Base-by-base conservation (phyloP, 2,113 vertebrate species). In the Choloepus hoffmanni region DNA sequence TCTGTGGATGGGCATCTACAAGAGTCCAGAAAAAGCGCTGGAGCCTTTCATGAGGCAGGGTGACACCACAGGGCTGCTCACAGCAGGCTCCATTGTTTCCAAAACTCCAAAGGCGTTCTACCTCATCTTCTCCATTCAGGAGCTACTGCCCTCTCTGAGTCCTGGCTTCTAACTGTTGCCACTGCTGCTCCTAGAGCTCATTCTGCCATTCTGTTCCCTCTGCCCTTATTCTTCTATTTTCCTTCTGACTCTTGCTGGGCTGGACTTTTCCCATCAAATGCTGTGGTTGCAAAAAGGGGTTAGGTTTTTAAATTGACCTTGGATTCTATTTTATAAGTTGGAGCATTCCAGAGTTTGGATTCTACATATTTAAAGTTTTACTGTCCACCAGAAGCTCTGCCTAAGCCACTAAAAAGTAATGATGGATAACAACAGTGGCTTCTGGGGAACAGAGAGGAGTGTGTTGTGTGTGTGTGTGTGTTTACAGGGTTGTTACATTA, bases 141-240 rank as follows among this genome's bases (percentile, higher is more conserved):
- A 85, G 8, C 45, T 9, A 33, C 9, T 2, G 24, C 7, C 70
- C 30, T 40, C 5, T 10, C 19, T 30, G 18, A 21, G 40, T 33
- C 50, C n/a, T 33, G 63, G 68, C 43, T 68, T 82, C n/a, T 21
- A 0, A 16, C 30, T 4, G 7, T 13, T 74, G 63, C 33, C 33
- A 13, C 19, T 65, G 70, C 9, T 0, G 3, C 10, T 48, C 2
- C 45, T 16, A 0, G 4, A 2, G 43, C n/a, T 62, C 3, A 3
- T 15, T 13, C 30, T 3, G 40, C 19, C 10, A 36, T 1, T 4
- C n/a, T 77, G n/a, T 18, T 58, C 9, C 43, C 40, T 36, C 10
- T 50, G 43, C 50, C 67, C 40, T 67, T 13, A 0, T 19, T 62
- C 48, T 50, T 72, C 21, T 40, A 0, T 1, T 13, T 26, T 48